A percentile compares a stretch with the other conserved stretches of the same genome.
phyloP scores from a whole-genome alignment of 2,888 invertebrate genomes.

The Himalopsyche kuldschensis region DNA sequence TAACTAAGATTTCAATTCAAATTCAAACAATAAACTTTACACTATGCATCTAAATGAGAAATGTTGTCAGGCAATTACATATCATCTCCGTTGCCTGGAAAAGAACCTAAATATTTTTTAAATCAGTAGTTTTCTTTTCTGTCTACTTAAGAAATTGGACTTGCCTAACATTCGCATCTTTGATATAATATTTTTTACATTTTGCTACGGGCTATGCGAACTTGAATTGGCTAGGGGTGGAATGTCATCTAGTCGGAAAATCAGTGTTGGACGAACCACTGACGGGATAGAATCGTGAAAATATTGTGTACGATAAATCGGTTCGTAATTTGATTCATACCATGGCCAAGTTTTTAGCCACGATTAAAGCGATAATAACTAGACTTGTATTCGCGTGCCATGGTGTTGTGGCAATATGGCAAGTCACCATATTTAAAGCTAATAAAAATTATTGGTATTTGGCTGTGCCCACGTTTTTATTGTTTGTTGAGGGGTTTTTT shows the following conservation, averaged over 20 bases:
- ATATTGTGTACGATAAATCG: background rate
- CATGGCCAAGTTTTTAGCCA: constrained; percentile 80
- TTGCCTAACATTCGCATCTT: too few relatives aligned
- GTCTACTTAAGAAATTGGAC: too few relatives aligned
- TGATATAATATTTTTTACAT: background rate
- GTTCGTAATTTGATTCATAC: background rate
- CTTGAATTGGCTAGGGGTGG: background rate
- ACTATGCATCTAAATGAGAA: too few relatives aligned
- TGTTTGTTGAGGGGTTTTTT: constrained; percentile 86
- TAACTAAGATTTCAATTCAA: too few relatives aligned
- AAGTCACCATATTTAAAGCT: constrained; percentile 79
- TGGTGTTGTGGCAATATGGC: constrained; percentile 87
- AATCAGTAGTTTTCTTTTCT: too few relatives aligned
- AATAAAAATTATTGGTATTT: constrained; percentile 83
- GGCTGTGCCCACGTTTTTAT: constrained; percentile 77
- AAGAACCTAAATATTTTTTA: too few relatives aligned
- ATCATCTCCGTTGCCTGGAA: too few relatives aligned
- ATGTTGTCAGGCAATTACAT: too few relatives aligned
- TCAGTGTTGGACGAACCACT: background rate
- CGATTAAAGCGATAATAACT: constrained; percentile 80
- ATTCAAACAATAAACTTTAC: too few relatives aligned
- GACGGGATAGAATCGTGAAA: background rate
- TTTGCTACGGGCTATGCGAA: background rate
- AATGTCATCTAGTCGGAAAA: background rate
- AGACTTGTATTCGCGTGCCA: constrained; percentile 81